Evolutionary conservation across 2,888 invertebrate genomes (phyloP).

Genomic region (Electrophaes corylata): DNA sequence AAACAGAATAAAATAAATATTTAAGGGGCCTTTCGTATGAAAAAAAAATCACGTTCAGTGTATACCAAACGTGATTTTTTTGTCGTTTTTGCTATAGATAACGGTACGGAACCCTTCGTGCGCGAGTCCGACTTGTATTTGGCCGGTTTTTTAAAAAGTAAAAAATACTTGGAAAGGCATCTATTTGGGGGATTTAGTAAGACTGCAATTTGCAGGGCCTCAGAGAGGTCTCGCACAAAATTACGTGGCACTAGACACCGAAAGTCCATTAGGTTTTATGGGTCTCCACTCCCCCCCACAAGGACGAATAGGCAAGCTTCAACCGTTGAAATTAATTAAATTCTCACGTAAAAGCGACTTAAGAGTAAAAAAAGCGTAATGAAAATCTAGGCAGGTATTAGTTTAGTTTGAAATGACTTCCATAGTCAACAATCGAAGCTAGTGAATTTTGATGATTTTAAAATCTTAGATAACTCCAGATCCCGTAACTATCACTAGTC

Average conservation of each 20-base stretch:
- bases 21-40: too few relatives aligned
- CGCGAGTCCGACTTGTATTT: too few relatives aligned
- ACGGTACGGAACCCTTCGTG: too few relatives aligned
- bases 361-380: conserved; percentile 54
- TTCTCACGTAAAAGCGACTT: conserved; percentile 66
- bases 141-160: conserved; percentile 11
- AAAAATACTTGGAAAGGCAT: conserved; percentile 28
- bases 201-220: conserved; percentile 63
- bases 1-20: too few relatives aligned
- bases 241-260: conserved; percentile 74
- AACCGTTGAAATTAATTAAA: conserved; percentile 79
- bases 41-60: too few relatives aligned
- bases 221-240: conserved; percentile 65
- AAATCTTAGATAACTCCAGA: too few relatives aligned
- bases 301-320: conserved; percentile 71
- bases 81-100: too few relatives aligned
- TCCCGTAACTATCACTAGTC: too few relatives aligned
- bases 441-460: too few relatives aligned
- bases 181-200: conserved; percentile 59
- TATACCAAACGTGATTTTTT: too few relatives aligned
- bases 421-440: too few relatives aligned
- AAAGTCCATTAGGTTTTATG: conserved; percentile 83
- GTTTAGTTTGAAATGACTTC: conserved; percentile 28
- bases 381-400: conserved; percentile 47
- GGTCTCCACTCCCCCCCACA: conserved; percentile 68